These are phyloP conservation scores for Xyliphius kryptos DNA, from an alignment of 2,113 vertebrate genomes.

Conservation along the genomic window DNA sequence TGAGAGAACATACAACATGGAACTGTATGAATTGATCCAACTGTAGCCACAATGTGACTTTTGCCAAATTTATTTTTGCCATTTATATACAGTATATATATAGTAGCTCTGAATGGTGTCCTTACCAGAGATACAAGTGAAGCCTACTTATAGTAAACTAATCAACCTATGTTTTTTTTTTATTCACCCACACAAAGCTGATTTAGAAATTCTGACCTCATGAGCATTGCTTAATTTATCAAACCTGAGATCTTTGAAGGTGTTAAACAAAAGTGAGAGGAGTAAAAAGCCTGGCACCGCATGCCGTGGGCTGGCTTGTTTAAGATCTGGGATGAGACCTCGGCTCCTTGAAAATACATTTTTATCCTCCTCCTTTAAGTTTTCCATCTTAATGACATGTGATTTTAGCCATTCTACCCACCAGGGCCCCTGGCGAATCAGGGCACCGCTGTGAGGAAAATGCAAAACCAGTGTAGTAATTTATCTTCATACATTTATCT, in stretches of 20 bases:
- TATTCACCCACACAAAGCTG: no score
- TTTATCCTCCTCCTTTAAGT: constrained; percentile 74
- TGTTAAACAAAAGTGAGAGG: constrained; percentile 29
- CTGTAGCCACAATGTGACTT: no score
- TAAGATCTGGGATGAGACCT: constrained; percentile 55
- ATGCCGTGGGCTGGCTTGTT: constrained; percentile 26
- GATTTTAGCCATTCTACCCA: constrained; percentile 56
- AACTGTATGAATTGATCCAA: no score
- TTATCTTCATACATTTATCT: constrained; percentile 87
- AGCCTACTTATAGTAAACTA: no score
- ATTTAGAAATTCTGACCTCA: no score
- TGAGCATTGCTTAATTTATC: constrained; percentile 25
- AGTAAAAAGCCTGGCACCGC: constrained; percentile 6
- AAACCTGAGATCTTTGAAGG: constrained; percentile 17
- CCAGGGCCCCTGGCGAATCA: constrained; percentile 33
- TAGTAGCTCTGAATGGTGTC: no score
- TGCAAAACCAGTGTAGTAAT: constrained; percentile 76
- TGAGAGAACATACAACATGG: no score
- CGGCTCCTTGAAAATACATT: constrained; percentile 74
- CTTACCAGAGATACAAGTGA: no score
- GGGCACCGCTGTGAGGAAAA: constrained; percentile 76
- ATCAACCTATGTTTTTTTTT: no score
- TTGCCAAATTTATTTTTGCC: no score
- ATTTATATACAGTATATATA: no score
- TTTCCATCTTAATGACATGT: constrained; percentile 86